These are phyloP conservation scores for Diarsia brunnea DNA, from an alignment of 2,888 invertebrate species.

Conservation along the genomic window DNA sequence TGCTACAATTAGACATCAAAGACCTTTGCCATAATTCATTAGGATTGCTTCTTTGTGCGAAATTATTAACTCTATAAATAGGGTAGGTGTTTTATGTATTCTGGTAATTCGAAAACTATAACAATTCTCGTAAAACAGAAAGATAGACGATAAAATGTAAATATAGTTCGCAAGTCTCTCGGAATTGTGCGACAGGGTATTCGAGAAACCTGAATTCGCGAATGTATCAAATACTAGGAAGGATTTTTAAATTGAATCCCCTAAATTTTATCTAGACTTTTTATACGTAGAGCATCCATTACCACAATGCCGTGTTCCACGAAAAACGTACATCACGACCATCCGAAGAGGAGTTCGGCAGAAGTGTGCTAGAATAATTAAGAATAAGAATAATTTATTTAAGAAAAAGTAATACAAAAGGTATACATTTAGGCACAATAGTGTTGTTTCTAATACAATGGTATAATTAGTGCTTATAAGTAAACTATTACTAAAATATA, in stretches of 20 bases:
- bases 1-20: conserved; percentile 43
- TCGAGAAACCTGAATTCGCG: background rate
- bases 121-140: background rate
- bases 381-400: too few species aligned
- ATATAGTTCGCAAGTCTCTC: background rate
- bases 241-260: conserved; percentile 2
- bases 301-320: background rate
- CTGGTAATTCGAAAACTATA: background rate
- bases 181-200: background rate
- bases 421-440: too few species aligned
- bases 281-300: background rate
- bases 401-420: too few species aligned
- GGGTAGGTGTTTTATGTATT: conserved; percentile 20
- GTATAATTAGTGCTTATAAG: too few species aligned
- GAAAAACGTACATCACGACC: background rate
- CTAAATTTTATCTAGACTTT: background rate
- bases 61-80: conserved; percentile 14
- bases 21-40: conserved; percentile 27
- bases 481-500: too few species aligned
- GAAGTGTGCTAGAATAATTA: too few species aligned
- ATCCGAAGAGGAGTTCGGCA: background rate
- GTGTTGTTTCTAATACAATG: too few species aligned
- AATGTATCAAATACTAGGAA: background rate
- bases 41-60: conserved; percentile 23
- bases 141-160: conserved; percentile 3